Conservation (phyloP, 2,797 vertebrate species). For the Myioborus melanocephalus region DNA sequence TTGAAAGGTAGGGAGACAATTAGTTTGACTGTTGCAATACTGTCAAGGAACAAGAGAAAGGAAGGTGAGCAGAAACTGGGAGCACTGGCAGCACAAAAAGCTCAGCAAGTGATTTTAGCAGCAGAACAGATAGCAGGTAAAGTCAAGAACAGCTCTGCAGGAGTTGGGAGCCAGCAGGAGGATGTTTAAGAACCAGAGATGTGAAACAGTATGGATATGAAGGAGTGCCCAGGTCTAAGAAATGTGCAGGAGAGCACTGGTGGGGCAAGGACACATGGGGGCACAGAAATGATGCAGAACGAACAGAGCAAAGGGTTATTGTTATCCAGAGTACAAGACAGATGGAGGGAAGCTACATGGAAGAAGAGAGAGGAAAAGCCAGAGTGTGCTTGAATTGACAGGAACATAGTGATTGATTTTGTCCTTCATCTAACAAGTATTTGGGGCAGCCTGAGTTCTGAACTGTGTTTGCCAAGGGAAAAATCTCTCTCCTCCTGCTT, state of each 20-base stretch:
- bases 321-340: not conserved
- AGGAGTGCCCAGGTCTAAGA: not conserved
- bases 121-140: not conserved
- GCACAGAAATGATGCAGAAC: not conserved
- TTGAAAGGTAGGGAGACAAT: not conserved
- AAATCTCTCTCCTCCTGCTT: not conserved
- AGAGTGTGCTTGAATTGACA: not conserved
- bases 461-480: not conserved
- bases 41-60: not conserved
- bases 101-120: not conserved
- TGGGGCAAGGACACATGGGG: not conserved
- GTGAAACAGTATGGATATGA: rapidly evolving
- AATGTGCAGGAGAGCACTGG: not conserved
- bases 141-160: not conserved
- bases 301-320: not conserved
- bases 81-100: not conserved
- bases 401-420: not conserved
- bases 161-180: not conserved
- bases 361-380: not conserved
- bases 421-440: not conserved
- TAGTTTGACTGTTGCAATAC: not conserved
- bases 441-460: not conserved
- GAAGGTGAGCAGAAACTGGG: not conserved
- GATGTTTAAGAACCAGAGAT: not conserved
- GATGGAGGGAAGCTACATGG: not conserved